Evolutionary conservation across 2,113 vertebrate species (phyloP), one percentile per base, ranked within the genome.

Genomic region (Ceuthmochares aereus): DNA sequence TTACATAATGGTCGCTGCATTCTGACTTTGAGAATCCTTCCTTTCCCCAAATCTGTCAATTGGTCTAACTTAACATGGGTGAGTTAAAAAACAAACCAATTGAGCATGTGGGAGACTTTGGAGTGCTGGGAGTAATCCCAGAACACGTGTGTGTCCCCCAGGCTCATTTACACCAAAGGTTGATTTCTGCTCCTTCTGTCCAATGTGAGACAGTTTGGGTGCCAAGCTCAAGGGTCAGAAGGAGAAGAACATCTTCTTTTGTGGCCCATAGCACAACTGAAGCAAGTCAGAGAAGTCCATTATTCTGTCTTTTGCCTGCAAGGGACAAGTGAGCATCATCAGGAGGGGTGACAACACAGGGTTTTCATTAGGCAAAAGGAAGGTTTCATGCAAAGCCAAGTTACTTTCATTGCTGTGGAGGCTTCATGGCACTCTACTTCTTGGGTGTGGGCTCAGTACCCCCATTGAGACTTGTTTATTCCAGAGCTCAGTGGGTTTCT

Each of bases 391-490:
- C 73, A 84, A 96, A 69, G 88, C 90, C 90, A 89, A 93, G 83
- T 93, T 94, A 96, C 90, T 96, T 96, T 94, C 96, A 96, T 96
- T 96, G 88, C 96, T 94, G 23, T 87, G 85, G 92, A 94, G 60
- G 79, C 69, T 96, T 95, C 72, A 82, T 84, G 88, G 90, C 83
- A 88, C 95, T 92, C 73, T 43, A n/a, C 21, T 91, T 95, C 26
- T 94, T 7, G 96, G 96, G 90, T 96, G 95, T 95, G 92, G 95
- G 96, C 69, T 90, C 86, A 69, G 54, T 93, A 76, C 88, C 87
- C 93, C 83, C 83, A 90, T 94, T 60, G 85, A 94, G 90, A 87
- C 73, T 96, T 96, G 87, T 96, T 96, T 91, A 90, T 96, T 94
- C 95, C 94, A 95, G 85, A 87, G 84, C 91, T 87, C 89, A 85